These are phyloP conservation scores for Heteromormyrus szaboi DNA, from an alignment of 2,797 vertebrate genomes.

Conservation along the genomic window DNA sequence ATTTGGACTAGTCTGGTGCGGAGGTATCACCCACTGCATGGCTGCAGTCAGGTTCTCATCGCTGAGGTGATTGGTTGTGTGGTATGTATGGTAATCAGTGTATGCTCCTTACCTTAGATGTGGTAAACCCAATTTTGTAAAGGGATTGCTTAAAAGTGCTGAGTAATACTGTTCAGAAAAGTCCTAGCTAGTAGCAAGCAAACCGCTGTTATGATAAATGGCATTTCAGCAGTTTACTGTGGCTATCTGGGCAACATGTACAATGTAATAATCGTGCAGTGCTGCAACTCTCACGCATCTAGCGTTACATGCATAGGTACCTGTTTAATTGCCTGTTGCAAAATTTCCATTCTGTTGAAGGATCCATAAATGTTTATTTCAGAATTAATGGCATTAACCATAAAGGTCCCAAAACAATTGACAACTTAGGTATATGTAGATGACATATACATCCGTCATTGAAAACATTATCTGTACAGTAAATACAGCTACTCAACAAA, in stretches of 20 bases:
- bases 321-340: not conserved
- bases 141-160: not conserved
- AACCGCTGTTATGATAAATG: not conserved
- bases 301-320: not conserved
- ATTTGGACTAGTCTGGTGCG: not conserved
- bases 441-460: not conserved
- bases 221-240: not conserved
- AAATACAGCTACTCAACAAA: not conserved
- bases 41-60: not conserved
- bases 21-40: not conserved
- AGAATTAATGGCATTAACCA: not conserved
- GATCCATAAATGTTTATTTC: not conserved
- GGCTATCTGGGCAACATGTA: not conserved
- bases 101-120: not conserved
- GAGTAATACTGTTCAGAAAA: not conserved
- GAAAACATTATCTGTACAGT: not conserved
- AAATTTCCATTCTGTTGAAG: not conserved
- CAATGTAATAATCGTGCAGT: not conserved
- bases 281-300: not conserved
- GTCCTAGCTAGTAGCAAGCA: not conserved
- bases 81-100: not conserved
- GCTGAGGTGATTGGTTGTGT: not conserved
- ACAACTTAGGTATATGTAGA: not conserved
- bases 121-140: not conserved
- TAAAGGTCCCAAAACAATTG: not conserved